phyloP scores from a whole-genome alignment of 2,888 invertebrate genomes.

The Caenorhabditis japonica region DNA sequence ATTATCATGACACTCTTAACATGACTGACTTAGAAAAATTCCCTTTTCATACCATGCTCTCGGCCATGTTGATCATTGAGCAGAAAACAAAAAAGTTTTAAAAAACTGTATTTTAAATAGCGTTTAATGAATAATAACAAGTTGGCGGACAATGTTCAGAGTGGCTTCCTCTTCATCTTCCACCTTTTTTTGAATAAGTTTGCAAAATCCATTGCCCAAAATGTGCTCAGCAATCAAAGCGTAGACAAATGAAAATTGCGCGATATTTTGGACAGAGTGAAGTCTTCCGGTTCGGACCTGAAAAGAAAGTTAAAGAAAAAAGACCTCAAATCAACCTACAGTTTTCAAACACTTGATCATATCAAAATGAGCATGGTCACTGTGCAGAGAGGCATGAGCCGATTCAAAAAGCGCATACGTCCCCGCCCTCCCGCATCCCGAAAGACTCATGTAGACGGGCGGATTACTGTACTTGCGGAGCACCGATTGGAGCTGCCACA shows the following conservation, averaged over 20 bases:
- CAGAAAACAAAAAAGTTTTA: too few relatives aligned
- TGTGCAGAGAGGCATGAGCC: slow-evolving; percentile 22
- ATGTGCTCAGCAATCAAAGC: slow-evolving; percentile 49
- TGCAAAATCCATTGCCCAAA: slow-evolving; percentile 36
- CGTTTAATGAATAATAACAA: too few relatives aligned
- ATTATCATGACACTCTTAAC: too few relatives aligned
- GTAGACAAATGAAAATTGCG: slow-evolving; percentile 51
- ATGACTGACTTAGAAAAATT: too few relatives aligned
- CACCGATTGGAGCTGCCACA: slow-evolving; percentile 52
- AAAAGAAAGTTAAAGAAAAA: neutral
- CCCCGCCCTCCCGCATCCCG: slow-evolving; percentile 65
- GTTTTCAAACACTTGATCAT: slow-evolving; percentile 39
- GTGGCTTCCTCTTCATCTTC: slow-evolving; percentile 19
- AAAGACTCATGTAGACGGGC: slow-evolving; percentile 59
- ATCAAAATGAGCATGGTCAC: slow-evolving; percentile 9
- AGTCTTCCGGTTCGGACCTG: slow-evolving; percentile 53
- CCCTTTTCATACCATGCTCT: too few relatives aligned
- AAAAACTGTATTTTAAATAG: too few relatives aligned
- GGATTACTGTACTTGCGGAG: slow-evolving; percentile 55
- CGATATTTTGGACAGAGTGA: slow-evolving; percentile 53
- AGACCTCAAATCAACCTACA: slow-evolving; percentile 4
- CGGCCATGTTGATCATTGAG: too few relatives aligned
- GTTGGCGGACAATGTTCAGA: slow-evolving; percentile 7
- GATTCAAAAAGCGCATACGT: slow-evolving; percentile 59
- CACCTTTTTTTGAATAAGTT: slow-evolving; percentile 4